These are phyloP conservation scores for Dioctria linearis DNA, from an alignment of 2,888 invertebrate species.

Conservation along the genomic window DNA sequence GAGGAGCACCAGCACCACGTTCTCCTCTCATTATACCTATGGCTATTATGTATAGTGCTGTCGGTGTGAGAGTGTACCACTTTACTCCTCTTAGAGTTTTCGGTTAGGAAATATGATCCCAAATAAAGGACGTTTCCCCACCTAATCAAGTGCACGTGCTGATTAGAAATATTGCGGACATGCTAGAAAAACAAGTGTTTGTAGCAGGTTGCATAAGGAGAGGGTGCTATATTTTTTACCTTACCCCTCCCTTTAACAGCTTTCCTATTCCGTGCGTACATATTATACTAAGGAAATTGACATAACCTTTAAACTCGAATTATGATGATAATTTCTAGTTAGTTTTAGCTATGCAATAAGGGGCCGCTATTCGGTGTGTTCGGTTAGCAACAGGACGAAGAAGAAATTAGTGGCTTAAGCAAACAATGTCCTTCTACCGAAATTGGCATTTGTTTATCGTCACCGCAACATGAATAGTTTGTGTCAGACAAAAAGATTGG, in stretches of 20 bases:
- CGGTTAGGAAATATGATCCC: not conserved
- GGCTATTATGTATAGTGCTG: not conserved
- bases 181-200: conserved; percentile 15
- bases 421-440: conserved; percentile 10
- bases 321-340: conserved; percentile 30
- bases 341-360: not conserved
- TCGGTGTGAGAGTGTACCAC: too few species aligned
- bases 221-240: too few species aligned
- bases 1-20: too few species aligned
- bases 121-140: conserved; percentile 11
- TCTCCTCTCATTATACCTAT: not conserved
- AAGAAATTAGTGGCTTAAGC: conserved; percentile 13
- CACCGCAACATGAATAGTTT: conserved; percentile 9
- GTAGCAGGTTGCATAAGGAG: conserved; percentile 31
- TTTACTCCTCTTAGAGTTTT: too few species aligned
- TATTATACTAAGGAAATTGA: not conserved
- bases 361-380: not conserved
- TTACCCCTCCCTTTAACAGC: not conserved
- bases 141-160: conserved; percentile 33
- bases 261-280: not conserved
- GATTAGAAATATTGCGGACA: conserved; percentile 37
- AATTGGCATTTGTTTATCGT: conserved; percentile 30
- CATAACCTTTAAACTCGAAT: conserved; percentile 27
- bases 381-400: conserved; percentile 26
- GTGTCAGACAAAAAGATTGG: not conserved